phyloP scores from a whole-genome alignment of 2,888 invertebrate species.

The Pammene aurita region DNA sequence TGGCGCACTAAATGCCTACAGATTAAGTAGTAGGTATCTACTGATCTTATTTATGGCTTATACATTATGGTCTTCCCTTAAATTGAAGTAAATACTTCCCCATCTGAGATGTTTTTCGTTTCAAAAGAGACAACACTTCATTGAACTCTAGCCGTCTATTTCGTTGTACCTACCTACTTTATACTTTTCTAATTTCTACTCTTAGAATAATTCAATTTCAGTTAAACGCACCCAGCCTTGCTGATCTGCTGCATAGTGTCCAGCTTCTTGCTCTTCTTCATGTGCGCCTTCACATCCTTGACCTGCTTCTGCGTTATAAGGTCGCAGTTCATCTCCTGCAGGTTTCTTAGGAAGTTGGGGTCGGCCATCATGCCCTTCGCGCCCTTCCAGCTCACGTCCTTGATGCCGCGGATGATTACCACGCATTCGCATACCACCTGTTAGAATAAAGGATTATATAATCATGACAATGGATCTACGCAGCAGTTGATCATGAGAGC shows the following conservation, averaged over 20 bases:
- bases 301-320: constrained; percentile 88
- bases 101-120: no score
- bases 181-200: no score
- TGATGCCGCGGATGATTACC: constrained; percentile 91
- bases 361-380: constrained; percentile 97
- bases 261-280: constrained; percentile 87
- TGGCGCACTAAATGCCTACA: no score
- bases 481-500: no score
- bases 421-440: constrained; percentile 94
- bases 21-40: no score
- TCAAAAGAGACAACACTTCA: no score
- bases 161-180: no score
- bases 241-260: constrained; percentile 94
- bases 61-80: no score
- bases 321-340: constrained; percentile 94
- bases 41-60: no score
- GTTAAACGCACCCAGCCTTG: constrained; percentile 86
- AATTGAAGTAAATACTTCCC: no score
- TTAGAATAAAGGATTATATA: not conserved
- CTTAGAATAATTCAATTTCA: not conserved
- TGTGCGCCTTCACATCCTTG: constrained; percentile 87
- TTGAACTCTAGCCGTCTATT: no score
- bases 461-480: no score
- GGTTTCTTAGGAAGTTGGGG: constrained; percentile 89
- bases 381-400: constrained; percentile 95